Conservation (phyloP, 2,797 vertebrate genomes). For the Coluber constrictor region DNA sequence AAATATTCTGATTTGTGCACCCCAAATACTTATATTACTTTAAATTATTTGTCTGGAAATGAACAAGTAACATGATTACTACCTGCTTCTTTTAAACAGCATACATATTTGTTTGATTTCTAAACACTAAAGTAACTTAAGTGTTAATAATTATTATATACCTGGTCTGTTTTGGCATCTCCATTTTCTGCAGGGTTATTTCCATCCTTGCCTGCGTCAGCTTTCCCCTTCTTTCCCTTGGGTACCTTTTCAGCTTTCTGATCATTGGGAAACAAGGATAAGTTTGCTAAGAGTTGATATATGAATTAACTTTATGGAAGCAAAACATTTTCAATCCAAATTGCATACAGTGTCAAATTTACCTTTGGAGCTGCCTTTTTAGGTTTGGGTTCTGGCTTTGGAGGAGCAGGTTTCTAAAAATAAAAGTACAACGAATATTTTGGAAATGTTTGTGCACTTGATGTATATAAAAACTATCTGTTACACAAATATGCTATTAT, state of each 20-base stretch:
- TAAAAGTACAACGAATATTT: background rate
- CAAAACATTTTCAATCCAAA: background rate
- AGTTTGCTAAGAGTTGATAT: background rate
- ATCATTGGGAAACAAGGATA: background rate
- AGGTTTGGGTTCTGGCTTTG: slow-evolving; percentile 82
- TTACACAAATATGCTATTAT: background rate
- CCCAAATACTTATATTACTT: background rate
- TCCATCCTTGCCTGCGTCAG: slow-evolving; percentile 78
- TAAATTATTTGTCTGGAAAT: background rate
- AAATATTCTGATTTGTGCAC: background rate
- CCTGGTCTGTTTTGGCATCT: slow-evolving; percentile 93
- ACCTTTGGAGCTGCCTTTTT: slow-evolving; percentile 90
- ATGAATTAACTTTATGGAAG: background rate
- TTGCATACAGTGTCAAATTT: slow-evolving; percentile 25
- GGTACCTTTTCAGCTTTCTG: slow-evolving; percentile 84
- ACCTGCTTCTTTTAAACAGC: background rate
- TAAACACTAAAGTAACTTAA: background rate
- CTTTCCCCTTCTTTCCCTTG: slow-evolving; percentile 88
- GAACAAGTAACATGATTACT: background rate
- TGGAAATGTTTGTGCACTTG: background rate
- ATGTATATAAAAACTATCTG: background rate
- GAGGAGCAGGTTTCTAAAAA: slow-evolving; percentile 79
- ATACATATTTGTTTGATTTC: background rate
- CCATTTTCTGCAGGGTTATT: slow-evolving; percentile 90
- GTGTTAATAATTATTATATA: slow-evolving; percentile 62